These are phyloP conservation scores for Agonopterix alstromeriana DNA, from an alignment of 2,888 invertebrate genomes.

Conservation along the genomic window DNA sequence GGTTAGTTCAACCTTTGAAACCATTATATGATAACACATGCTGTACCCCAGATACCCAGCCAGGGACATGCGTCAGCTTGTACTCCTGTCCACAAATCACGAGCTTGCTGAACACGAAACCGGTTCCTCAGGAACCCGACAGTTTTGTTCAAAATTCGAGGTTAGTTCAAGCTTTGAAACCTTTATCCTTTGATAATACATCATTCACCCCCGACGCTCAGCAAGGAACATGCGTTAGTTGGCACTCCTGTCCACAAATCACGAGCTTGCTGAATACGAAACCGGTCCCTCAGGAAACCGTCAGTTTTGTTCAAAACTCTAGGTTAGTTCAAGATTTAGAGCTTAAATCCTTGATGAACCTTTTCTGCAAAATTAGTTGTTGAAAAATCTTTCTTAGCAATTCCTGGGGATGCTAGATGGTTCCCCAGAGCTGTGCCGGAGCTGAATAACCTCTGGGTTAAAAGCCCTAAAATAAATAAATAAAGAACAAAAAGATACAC, in stretches of 20 bases:
- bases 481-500: too few species aligned
- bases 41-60: slow-evolving; percentile 31
- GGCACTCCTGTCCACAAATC: slow-evolving; percentile 33
- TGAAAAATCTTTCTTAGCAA: too few species aligned
- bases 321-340: slow-evolving; percentile 25
- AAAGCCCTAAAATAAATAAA: too few species aligned
- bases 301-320: slow-evolving; percentile 31
- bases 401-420: too few species aligned
- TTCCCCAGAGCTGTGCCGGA: too few species aligned
- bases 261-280: slow-evolving; percentile 20
- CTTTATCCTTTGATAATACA: too few species aligned
- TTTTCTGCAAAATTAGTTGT: too few species aligned
- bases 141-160: slow-evolving; percentile 33
- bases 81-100: slow-evolving; percentile 30
- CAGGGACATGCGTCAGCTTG: slow-evolving; percentile 34
- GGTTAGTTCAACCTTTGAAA: slow-evolving; percentile 19
- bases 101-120: slow-evolving; percentile 21
- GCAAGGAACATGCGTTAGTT: slow-evolving; percentile 29
- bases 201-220: slow-evolving; percentile 35
- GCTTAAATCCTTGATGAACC: too few species aligned
- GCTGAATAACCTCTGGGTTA: too few species aligned
- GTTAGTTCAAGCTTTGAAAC: slow-evolving; percentile 18
- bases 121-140: slow-evolving; percentile 20
- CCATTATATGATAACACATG: slow-evolving; percentile 14
- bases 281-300: slow-evolving; percentile 21